Evolutionary conservation across 2,113 vertebrate species (phyloP).

Genomic region (Megaceryle maxima): DNA sequence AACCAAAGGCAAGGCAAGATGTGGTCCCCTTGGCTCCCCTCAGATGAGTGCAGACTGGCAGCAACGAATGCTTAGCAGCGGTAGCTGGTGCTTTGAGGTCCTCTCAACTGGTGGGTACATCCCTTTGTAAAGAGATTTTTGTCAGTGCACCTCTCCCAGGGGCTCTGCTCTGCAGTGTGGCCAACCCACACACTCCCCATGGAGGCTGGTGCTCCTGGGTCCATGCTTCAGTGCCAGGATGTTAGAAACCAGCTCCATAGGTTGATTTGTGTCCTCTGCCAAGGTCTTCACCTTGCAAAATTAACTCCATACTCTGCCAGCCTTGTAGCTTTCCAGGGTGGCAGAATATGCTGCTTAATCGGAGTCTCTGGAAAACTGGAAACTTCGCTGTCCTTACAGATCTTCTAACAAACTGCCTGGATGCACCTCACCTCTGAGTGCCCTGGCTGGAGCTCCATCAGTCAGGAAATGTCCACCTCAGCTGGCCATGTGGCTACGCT

Average conservation of each 20-base stretch:
- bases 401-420: not conserved
- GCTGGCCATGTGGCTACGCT: not conserved
- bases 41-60: not conserved
- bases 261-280: not conserved
- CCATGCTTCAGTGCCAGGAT: not conserved
- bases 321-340: not conserved
- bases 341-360: not conserved
- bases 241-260: not conserved
- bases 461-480: not conserved
- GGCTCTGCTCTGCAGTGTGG: not conserved
- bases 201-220: not conserved
- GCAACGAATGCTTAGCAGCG: not conserved
- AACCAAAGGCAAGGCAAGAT: not conserved
- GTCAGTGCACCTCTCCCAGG: not conserved
- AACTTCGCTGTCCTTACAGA: not conserved
- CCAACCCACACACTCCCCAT: not conserved
- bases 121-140: not conserved
- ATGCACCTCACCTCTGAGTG: not conserved
- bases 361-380: not conserved
- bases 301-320: not conserved
- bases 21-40: not conserved
- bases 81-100: not conserved
- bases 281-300: not conserved
- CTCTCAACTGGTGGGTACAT: not conserved
- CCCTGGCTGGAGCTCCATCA: not conserved